Evolutionary conservation across 2,888 invertebrate genomes (phyloP).

Genomic region (Drosophila aldrichi): DNA sequence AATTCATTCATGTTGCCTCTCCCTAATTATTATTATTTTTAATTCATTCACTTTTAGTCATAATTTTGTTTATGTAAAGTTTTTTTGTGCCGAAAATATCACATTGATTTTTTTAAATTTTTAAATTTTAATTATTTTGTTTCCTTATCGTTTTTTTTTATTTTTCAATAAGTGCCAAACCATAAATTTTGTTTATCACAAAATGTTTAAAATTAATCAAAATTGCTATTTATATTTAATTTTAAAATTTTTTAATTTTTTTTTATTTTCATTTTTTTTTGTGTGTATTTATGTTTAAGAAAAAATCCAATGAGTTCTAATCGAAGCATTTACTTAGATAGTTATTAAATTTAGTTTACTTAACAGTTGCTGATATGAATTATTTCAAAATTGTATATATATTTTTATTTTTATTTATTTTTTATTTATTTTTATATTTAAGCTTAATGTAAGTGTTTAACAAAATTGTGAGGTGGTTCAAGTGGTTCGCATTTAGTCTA

Average conservation of each 20-base stretch:
- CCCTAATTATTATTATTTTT: constrained; percentile 43
- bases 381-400: constrained; percentile 34
- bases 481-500: constrained; percentile 75
- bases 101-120: constrained; percentile 70
- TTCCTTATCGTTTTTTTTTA: constrained; percentile 12
- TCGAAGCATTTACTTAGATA: constrained; percentile 10
- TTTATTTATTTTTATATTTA: constrained; percentile 47
- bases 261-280: too few species aligned
- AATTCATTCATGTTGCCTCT: constrained; percentile 45
- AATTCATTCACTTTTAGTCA: constrained; percentile 35
- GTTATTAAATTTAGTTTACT: constrained; percentile 23
- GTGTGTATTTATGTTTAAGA: neutral
- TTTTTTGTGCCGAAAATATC: constrained; percentile 82
- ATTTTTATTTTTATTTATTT: constrained; percentile 1
- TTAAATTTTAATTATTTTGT: constrained; percentile 30
- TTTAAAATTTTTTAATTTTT: neutral
- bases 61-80: constrained; percentile 68
- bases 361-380: constrained; percentile 51
- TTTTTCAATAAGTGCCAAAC: constrained; percentile 69
- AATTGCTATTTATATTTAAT: constrained; percentile 17
- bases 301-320: constrained; percentile 14
- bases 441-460: constrained; percentile 70
- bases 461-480: constrained; percentile 80
- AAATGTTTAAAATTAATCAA: constrained; percentile 82
- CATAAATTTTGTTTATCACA: constrained; percentile 84